Conservation (phyloP, 2,113 vertebrate genomes). For the Coracopsis vasa region DNA sequence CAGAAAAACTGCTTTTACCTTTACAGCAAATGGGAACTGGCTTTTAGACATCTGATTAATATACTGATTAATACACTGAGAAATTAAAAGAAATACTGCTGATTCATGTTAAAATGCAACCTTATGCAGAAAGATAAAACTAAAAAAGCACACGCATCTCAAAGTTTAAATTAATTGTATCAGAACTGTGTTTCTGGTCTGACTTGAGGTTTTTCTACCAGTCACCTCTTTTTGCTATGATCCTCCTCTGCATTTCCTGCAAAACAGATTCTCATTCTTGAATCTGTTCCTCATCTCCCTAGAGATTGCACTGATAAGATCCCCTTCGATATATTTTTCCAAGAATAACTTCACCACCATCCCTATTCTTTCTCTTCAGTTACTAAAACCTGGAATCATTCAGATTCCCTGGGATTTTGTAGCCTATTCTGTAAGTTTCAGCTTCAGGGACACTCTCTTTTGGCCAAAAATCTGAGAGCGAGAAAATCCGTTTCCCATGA, state of each 20-base stretch:
- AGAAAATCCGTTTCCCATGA: neutral
- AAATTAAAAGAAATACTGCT: neutral
- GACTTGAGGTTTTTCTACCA: neutral
- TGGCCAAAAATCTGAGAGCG: accelerated
- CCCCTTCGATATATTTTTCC: neutral
- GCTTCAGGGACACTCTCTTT: neutral
- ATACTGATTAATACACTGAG: neutral
- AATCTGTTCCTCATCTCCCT: neutral
- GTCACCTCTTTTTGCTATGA: neutral
- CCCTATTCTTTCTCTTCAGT: neutral
- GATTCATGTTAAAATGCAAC: neutral
- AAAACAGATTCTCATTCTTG: neutral
- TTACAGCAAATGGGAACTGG: neutral
- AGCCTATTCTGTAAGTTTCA: neutral
- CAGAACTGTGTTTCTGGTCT: neutral
- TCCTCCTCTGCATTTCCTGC: neutral
- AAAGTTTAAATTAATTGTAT: neutral
- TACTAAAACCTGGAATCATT: neutral
- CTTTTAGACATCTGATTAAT: neutral
- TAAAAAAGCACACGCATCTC: neutral
- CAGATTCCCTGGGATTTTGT: neutral
- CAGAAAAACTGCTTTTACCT: neutral
- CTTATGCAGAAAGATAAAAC: neutral
- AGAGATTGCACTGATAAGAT: neutral
- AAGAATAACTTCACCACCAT: neutral